Base-by-base conservation (phyloP, 2,113 vertebrate genomes). In the Falco punctatus region DNA sequence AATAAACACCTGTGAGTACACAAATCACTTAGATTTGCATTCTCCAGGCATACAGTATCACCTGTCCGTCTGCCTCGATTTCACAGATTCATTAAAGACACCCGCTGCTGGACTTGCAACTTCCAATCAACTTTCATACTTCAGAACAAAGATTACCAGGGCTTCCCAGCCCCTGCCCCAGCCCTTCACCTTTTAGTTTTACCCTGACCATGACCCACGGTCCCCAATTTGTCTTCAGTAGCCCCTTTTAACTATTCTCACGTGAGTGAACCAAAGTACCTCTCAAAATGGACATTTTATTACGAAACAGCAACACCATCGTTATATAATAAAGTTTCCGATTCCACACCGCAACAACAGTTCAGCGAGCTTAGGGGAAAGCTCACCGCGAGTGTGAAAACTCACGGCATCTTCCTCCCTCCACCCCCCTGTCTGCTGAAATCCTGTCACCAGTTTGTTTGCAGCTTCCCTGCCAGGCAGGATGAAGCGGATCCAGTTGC, bases 1-100 rank as follows among this genome's bases (percentile, higher is more conserved):
- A 23, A 2, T 0, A 35, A 49, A 24, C 28, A 20, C 9, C 1
- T 28, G 38, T 24, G 79, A 49, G 58, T 3, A 30, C 15, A 8
- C 3, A 3, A 20, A 3, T 8, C 3, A 2, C 78, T 38, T 21
- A 5, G 2, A 11, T 0, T 22, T n/a, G 19, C 40, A 3, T 9
- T 62, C 27, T 52, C 16, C 52, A n/a, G 38, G 9, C 59, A 51
- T 3, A 44, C 27, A 38, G 59, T 4, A 74, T 23, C 73, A 35
- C 38, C 52, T 16, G 15, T 7, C 32, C 13, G 4, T 26, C 19
- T 8, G 5, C 1, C 52, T 4, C 13, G 17, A 40, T 11, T 21
- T 23, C 30, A 52, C 1, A 57, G n/a, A 19, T 49, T n/a, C 35
- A 33, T 6, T 49, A 35, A 70, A 54, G 44, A 42, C 8, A 8